phyloP scores from a whole-genome alignment of 2,797 vertebrate genomes.

The Furcifer pardalis region DNA sequence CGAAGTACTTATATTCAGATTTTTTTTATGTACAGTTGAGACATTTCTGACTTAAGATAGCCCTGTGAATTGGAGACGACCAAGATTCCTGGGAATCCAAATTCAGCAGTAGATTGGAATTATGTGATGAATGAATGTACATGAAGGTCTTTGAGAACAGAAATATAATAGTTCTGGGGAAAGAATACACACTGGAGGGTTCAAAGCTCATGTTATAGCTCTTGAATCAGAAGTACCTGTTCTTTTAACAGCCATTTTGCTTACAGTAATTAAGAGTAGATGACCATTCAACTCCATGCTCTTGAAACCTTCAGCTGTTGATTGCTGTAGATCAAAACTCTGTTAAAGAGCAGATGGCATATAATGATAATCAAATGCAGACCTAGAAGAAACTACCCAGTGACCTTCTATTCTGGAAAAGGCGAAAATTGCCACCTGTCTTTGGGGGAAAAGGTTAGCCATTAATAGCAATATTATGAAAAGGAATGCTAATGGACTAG shows the following conservation, averaged over 20 bases:
- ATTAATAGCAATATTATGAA: background rate
- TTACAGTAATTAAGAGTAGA: conserved; percentile 8
- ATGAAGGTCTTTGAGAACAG: background rate
- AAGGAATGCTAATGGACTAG: background rate
- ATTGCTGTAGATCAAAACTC: background rate
- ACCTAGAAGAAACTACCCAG: background rate
- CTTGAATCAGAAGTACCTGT: background rate
- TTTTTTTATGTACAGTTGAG: background rate
- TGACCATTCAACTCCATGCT: background rate
- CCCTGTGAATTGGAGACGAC: too few relatives aligned
- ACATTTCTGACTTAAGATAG: too few relatives aligned
- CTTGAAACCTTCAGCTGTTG: background rate
- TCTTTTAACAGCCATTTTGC: background rate
- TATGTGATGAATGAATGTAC: background rate
- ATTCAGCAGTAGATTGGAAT: background rate
- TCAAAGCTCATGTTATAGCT: background rate
- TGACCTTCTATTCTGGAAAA: background rate
- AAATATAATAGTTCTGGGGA: background rate
- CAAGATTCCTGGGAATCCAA: background rate
- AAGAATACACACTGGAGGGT: background rate
- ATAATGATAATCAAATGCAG: background rate
- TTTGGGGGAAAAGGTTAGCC: background rate
- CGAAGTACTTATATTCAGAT: background rate
- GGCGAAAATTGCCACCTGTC: background rate
- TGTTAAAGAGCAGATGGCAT: background rate